Conservation (phyloP, 1,140 invertebrate genomes). For the Holcopasites calliopsidis region DNA sequence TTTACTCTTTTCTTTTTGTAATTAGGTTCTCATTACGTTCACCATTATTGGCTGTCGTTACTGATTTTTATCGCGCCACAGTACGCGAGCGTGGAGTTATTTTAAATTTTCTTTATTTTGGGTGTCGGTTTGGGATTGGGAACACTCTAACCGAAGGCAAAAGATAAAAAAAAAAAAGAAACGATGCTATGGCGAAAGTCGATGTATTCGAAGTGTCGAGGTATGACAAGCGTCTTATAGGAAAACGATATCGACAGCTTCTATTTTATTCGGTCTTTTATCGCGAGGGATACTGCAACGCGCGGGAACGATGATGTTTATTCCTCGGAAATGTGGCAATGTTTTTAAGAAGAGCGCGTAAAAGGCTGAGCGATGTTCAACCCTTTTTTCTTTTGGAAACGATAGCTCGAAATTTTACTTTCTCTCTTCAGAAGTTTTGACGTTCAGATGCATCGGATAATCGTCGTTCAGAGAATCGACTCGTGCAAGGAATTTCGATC, state of each 20-base stretch:
- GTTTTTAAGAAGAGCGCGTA: no score
- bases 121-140: conserved; percentile 73
- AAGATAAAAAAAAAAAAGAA: conserved; percentile 57
- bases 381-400: no score
- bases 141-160: conserved; percentile 69
- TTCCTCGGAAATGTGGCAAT: neutral
- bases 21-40: conserved; percentile 47
- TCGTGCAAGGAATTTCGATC: conserved; percentile 54
- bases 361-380: no score
- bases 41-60: neutral
- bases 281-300: neutral
- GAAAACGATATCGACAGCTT: conserved; percentile 8
- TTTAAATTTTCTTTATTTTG: conserved; percentile 54
- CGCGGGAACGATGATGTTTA: neutral
- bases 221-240: neutral
- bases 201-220: conserved; percentile 34
- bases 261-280: conserved; percentile 10
- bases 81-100: conserved; percentile 13
- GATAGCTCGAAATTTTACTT: no score
- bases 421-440: no score
- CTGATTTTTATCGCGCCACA: conserved; percentile 13
- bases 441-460: no score
- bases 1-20: conserved; percentile 26
- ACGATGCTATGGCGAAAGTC: conserved; percentile 6
- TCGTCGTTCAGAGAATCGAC: no score